Base-by-base conservation (phyloP, 2,888 invertebrate genomes). In the Caenorhabditis drosophilae region DNA sequence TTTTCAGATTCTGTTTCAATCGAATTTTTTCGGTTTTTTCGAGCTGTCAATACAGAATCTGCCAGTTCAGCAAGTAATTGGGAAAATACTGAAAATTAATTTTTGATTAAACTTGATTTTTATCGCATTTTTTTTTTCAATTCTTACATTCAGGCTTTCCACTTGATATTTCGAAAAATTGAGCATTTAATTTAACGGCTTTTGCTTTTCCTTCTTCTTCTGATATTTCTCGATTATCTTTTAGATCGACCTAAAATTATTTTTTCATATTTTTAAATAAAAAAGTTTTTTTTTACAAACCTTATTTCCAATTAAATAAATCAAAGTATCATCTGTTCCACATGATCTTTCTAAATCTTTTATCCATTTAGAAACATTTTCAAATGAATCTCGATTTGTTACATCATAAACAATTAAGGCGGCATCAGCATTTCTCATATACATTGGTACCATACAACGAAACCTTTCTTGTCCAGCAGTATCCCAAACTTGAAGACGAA, bases 371-470 rank as follows among this genome's bases (percentile, higher is more conserved):
- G 73, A 69, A 40, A 79, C 67, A 45, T 73, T 74, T 26, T 76
- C 74, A 50, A 79, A 79, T 6, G 77, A 73, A 6, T 56, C 54
- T 18, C 77, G 55, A 42, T 73, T 59, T 15, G 77, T 75, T 55
- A 79, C 70, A 50, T 79, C 79, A 52, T 77, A 79, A n/a, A 79
- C 75, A 20, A 79, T 57, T 12, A 79, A 57, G 15, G 77, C 76
- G 1, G 77, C 77, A 16, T 67, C 68, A 15, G 78, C 77, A 38
- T 77, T 78, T 26, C 78, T 57, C 73, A 77, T 74, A 49, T 79
- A 78, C 79, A 79, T 77, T 27, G 79, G 78, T n/a, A 76, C 77
- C 79, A 79, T 79, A 56, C 79, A 77, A 26, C 75, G 67, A 46
- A 76, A 79, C 22, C 79, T 52, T 54, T 78, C 79, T 49, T 78